phyloP scores from a whole-genome alignment of 2,888 invertebrate species.

The Chloroclystis v-ata region DNA sequence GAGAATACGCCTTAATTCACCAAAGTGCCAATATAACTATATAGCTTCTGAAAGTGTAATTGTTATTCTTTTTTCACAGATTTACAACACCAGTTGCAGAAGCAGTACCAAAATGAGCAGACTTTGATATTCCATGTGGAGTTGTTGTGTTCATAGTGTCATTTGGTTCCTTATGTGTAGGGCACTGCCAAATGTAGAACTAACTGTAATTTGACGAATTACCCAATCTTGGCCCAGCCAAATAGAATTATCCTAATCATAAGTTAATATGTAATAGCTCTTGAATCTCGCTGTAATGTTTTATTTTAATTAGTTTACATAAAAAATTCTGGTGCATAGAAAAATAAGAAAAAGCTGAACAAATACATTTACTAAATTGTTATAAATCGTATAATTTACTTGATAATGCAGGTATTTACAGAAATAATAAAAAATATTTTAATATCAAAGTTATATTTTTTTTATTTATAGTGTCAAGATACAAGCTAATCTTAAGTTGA shows the following conservation, averaged over 20 bases:
- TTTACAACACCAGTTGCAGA: conserved; percentile 26
- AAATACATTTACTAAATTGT: conserved; percentile 43
- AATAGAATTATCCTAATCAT: conserved; percentile 20
- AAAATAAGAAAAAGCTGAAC: conserved; percentile 43
- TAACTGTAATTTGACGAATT: conserved; percentile 15
- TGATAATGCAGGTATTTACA: conserved; percentile 34
- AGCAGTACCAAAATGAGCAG: conserved; percentile 30
- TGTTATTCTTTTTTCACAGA: conserved; percentile 27
- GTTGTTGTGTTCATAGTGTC: conserved; percentile 21
- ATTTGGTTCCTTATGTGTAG: conserved; percentile 4
- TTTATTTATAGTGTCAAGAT: conserved; percentile 35
- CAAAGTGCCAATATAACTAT: too few species aligned
- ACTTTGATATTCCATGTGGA: conserved; percentile 20
- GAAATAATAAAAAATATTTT: conserved; percentile 41
- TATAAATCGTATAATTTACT: conserved; percentile 28
- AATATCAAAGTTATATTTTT: conserved; percentile 46
- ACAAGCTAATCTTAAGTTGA: conserved; percentile 20
- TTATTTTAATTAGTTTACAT: conserved; percentile 28
- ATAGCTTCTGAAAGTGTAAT: background rate
- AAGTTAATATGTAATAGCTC: conserved; percentile 26
- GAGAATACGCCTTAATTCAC: too few species aligned
- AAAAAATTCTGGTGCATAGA: conserved; percentile 50
- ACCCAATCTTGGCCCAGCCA: conserved; percentile 14
- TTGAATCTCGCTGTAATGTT: conserved; percentile 28
- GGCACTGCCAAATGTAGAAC: conserved; percentile 19